Evolutionary conservation across 2,888 invertebrate genomes (phyloP), one percentile per base, ranked within the genome.

Genomic region (Troilus luridus): DNA sequence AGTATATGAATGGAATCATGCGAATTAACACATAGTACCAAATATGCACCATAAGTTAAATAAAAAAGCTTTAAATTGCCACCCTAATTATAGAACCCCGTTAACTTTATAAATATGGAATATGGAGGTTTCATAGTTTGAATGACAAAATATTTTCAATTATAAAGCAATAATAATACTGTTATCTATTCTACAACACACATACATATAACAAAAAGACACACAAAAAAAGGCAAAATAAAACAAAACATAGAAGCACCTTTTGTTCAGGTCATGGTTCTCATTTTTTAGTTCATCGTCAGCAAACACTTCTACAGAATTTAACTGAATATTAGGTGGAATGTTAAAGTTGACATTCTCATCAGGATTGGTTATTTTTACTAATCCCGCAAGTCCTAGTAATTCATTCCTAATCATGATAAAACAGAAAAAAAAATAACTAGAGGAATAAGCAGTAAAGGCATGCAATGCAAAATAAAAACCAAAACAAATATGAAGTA

Each of bases 311-410:
- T 91, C 88, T 59, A 92, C 91, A 60, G 92, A 91, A 89, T 92
- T 92, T 67, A 92, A 92, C 91, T 93, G 92, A 88, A 92, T 91
- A 90, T 90, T 91, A 27, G 92, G 91, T 62, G 91, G 85, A 56
- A 92, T 72, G 90, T 91, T 90, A 91, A 91, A 92, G 93, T 95
- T 95, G 92, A 95, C 94, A 93, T 95, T 95, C 93, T 95, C 95
- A 93, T 96, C 96, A 88, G 96, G 96, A 94, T 96, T 96, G 94
- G 96, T 96, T 93, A 96, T 95, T 93, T 96, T 96, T 92, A 96
- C 96, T 96, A 96, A 96, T 94, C 96, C 96, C 94, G 96, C 95
- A 93, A 96, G 95, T 92, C 96, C 96, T 94, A 96, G 95, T 94
- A 96, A 95, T 94, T 96, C 96, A 95, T 96, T 96, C 95, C 96